Base-by-base conservation (phyloP, 2,888 invertebrate species). In the Plebejus anna region DNA sequence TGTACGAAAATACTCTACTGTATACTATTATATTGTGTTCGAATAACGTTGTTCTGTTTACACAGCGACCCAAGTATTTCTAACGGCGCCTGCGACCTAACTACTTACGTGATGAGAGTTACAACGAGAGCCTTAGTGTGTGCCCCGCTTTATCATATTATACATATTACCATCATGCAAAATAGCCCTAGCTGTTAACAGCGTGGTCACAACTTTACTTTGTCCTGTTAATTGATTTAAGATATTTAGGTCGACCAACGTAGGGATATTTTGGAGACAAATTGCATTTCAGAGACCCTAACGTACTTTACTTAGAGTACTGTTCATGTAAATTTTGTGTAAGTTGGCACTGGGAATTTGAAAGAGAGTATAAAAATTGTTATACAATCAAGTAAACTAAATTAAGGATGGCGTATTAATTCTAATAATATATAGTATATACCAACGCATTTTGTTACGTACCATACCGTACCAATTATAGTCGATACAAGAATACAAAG, bases 1-100 rank as follows among this genome's bases (percentile, higher is more conserved):
- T 16, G 4, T 16, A 16, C 16, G 55, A 55, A 55, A 55, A 55
- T 16, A 80, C 79, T 36, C 22, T 59, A 59, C 59, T 59, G 59
- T 22, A n/a, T 22, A 2, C 22, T 1, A n/a, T 7, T n/a, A 7
- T 79, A 76, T 78, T 79, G 79, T 78, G 55, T 78, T 80, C 77
- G 80, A 81, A 81, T 82, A 81, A 80, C 78, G 78, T 77, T 78
- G 80, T 79, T 79, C 81, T 83, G 82, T 82, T 83, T 81, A 83
- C 83, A 83, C 82, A 83, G 81, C 80, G 80, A 81, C 81, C 81
- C 79, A 82, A 83, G 80, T 80, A 81, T 81, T 79, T 78, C 81
- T 80, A 82, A 80, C 82, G 66, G 32, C 66, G 66, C 66, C 13
- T 28, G 32, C 6, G 79, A 80, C 78, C 79, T 80, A 80, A 80